Conservation (phyloP, 2,113 vertebrate genomes). For the Thunnus maccoyii region DNA sequence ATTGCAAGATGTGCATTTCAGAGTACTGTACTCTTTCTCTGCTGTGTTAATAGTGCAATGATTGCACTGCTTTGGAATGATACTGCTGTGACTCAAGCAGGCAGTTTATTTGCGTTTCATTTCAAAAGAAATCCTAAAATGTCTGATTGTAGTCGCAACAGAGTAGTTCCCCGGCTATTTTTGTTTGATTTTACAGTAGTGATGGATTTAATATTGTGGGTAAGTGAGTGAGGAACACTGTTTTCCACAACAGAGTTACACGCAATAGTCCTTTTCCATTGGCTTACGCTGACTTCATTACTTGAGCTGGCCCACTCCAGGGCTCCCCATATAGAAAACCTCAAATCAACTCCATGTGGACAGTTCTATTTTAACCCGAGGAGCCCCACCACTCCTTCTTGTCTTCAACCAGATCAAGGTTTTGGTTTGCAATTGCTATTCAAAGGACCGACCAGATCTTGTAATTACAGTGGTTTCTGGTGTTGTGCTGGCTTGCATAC, state of each 20-base stretch:
- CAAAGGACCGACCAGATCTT: slow-evolving; percentile 76
- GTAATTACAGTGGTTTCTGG: slow-evolving; percentile 85
- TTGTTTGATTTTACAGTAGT: slow-evolving; percentile 49
- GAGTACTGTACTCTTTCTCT: neutral
- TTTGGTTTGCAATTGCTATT: slow-evolving; percentile 61
- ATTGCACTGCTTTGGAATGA: slow-evolving; percentile 8
- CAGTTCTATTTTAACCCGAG: slow-evolving; percentile 79
- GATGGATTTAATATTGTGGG: slow-evolving; percentile 69
- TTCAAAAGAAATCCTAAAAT: slow-evolving; percentile 15
- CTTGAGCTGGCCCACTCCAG: slow-evolving; percentile 63
- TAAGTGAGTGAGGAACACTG: slow-evolving; percentile 34
- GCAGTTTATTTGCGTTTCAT: slow-evolving; percentile 26
- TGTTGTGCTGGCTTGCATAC: slow-evolving; percentile 69
- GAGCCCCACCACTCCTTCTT: slow-evolving; percentile 66
- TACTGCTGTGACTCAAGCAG: neutral
- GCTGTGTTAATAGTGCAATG: slow-evolving; percentile 1
- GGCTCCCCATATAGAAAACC: slow-evolving; percentile 80
- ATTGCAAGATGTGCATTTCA: slow-evolving; percentile 11
- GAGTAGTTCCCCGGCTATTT: slow-evolving; percentile 22
- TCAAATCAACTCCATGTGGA: slow-evolving; percentile 84
- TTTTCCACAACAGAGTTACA: slow-evolving; percentile 59
- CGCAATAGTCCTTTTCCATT: slow-evolving; percentile 64
- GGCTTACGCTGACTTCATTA: slow-evolving; percentile 63
- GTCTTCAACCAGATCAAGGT: slow-evolving; percentile 82
- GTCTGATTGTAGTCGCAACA: slow-evolving; percentile 16